These are phyloP conservation scores for Drosophila rellima DNA, from an alignment of 2,888 invertebrate genomes.

Conservation along the genomic window DNA sequence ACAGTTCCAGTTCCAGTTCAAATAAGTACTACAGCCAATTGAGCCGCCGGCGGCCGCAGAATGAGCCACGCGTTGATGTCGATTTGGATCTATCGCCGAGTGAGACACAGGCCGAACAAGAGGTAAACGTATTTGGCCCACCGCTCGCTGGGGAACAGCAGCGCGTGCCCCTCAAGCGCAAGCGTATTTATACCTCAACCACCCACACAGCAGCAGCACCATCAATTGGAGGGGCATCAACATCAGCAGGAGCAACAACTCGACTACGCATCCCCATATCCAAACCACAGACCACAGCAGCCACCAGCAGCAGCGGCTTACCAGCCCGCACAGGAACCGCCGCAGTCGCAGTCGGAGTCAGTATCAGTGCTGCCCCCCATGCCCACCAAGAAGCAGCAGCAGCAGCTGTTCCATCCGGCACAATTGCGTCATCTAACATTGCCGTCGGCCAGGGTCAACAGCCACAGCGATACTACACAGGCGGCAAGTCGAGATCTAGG, in stretches of 20 bases:
- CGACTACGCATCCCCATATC: conserved; percentile 62
- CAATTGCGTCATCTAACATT: conserved; percentile 63
- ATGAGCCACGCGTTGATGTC: conserved; percentile 80
- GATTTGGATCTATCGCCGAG: conserved; percentile 77
- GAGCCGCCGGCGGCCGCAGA: conserved; percentile 63
- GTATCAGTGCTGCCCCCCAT: conserved; percentile 67
- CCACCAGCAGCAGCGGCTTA: conserved; percentile 61
- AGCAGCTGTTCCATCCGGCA: conserved; percentile 55
- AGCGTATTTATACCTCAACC: conserved; percentile 82
- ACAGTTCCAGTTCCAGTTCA: conserved; percentile 36
- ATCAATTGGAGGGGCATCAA: conserved; percentile 21
- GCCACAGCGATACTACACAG: conserved; percentile 44
- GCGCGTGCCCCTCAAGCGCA: conserved; percentile 82
- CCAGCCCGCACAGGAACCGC: conserved; percentile 68
- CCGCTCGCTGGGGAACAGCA: conserved; percentile 71
- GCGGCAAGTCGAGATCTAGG: conserved; percentile 69
- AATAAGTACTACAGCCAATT: conserved; percentile 67
- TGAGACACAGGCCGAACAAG: conserved; percentile 81
- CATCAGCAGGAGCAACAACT: conserved; percentile 45
- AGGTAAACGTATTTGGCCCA: conserved; percentile 82
- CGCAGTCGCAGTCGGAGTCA: conserved; percentile 43
- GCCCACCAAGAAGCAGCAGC: conserved; percentile 69
- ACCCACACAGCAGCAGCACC: conserved; percentile 60
- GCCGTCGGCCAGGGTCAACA: conserved; percentile 54
- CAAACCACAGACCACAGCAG: conserved; percentile 63